Conservation (phyloP, 2,797 vertebrate genomes). For the Phoebastria nigripes region DNA sequence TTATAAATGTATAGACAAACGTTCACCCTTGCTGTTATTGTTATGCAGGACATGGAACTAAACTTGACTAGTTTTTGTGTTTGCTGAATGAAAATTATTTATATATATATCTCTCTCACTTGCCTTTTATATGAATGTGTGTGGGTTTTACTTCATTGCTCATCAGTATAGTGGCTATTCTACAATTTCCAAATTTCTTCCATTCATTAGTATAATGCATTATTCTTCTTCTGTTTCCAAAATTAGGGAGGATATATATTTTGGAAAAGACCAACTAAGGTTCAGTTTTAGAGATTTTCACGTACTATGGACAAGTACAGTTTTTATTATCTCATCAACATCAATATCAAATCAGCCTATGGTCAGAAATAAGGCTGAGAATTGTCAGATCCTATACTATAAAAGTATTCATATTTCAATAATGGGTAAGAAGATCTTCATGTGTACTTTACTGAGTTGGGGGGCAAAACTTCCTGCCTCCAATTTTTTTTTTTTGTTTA, state of each 20-base stretch:
- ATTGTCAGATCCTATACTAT: neutral
- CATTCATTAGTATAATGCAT: neutral
- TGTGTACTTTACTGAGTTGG: neutral
- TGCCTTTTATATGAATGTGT: neutral
- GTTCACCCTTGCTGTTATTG: neutral
- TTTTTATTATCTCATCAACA: neutral
- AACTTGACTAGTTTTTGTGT: neutral
- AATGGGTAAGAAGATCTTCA: neutral
- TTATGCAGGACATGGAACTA: neutral
- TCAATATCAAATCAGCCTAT: neutral
- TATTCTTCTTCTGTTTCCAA: neutral
- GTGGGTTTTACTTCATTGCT: neutral
- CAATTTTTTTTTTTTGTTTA: neutral
- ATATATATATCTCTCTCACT: neutral
- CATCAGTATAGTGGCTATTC: neutral
- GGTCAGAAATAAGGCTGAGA: neutral
- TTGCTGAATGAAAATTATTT: neutral
- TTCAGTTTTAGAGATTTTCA: neutral
- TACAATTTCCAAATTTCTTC: neutral
- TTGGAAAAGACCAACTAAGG: neutral
- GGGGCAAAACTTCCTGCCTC: neutral
- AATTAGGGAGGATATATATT: neutral
- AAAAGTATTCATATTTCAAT: neutral
- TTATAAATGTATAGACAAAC: neutral
- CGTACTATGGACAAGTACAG: neutral